These are phyloP conservation scores for Sturnus vulgaris DNA, from an alignment of 2,113 vertebrate genomes.

Conservation along the genomic window DNA sequence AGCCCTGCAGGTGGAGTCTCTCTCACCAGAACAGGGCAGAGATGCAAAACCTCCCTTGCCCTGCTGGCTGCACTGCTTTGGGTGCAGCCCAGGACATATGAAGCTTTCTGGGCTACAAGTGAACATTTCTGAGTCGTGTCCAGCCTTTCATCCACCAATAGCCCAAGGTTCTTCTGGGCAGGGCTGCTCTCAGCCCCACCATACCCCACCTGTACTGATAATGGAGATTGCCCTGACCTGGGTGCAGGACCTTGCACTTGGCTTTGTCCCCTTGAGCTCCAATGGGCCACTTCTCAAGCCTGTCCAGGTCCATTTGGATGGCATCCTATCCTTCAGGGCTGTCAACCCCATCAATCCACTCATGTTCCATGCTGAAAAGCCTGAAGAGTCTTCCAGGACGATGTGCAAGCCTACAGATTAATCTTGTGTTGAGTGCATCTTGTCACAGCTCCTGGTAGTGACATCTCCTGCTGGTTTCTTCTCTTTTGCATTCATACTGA, in stretches of 20 bases:
- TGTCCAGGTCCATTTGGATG: not conserved
- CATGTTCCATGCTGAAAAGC: not conserved
- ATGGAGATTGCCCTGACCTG: not conserved
- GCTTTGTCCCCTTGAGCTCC: not conserved
- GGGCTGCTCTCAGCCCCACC: not conserved
- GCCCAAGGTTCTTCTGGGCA: not conserved
- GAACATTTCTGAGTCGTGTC: too few species aligned
- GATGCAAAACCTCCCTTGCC: not conserved
- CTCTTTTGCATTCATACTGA: not conserved
- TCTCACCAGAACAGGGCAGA: not conserved
- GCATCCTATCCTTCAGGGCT: not conserved
- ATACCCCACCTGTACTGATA: too few species aligned
- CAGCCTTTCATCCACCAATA: not conserved
- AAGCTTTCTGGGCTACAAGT: not conserved
- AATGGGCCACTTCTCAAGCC: not conserved
- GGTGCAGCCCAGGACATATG: not conserved
- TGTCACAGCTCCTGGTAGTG: not conserved
- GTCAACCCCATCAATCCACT: not conserved
- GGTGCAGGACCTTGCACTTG: not conserved
- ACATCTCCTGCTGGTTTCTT: not conserved
- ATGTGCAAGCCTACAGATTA: not conserved
- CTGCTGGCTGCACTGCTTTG: rapidly evolving
- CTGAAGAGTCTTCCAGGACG: not conserved
- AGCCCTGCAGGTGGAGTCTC: rapidly evolving
- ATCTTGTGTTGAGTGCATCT: not conserved